These are phyloP conservation scores for Ceraclea dissimilis DNA, from an alignment of 2,888 invertebrate genomes.

Conservation along the genomic window DNA sequence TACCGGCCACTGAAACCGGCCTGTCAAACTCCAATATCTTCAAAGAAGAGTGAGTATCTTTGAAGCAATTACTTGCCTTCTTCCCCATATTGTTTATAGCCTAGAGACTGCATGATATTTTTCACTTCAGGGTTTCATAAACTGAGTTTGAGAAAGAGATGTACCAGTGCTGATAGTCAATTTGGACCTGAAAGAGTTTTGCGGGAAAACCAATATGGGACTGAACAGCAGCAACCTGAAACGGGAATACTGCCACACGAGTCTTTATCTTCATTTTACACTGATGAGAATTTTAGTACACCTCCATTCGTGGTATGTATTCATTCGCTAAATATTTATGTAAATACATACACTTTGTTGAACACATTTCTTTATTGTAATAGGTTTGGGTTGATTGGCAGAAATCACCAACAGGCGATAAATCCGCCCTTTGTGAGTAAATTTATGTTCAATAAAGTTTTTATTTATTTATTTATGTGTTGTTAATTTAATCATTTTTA, in stretches of 20 bases:
- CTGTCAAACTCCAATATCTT: not conserved
- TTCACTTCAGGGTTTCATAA: not conserved
- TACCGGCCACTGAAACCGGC: not conserved
- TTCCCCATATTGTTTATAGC: too few species aligned
- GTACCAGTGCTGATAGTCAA: not conserved
- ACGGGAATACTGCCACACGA: too few species aligned
- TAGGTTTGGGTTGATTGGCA: too few species aligned
- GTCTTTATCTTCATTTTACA: not conserved
- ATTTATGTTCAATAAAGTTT: too few species aligned
- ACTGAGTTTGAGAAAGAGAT: not conserved
- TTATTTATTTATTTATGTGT: not conserved
- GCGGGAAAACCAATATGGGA: too few species aligned
- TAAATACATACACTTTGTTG: not conserved
- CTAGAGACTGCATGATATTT: not conserved
- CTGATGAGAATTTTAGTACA: not conserved
- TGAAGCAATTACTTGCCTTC: too few species aligned
- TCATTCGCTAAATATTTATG: not conserved
- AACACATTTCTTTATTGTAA: not conserved
- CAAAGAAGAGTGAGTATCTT: not conserved
- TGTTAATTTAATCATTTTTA: not conserved
- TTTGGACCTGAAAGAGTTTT: too few species aligned
- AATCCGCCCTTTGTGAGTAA: not conserved
- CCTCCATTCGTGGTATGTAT: constrained; percentile 11
- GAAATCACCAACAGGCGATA: too few species aligned
- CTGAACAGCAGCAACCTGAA: not conserved